phyloP scores from a whole-genome alignment of 2,888 invertebrate genomes.

The Brachylomia viminalis region DNA sequence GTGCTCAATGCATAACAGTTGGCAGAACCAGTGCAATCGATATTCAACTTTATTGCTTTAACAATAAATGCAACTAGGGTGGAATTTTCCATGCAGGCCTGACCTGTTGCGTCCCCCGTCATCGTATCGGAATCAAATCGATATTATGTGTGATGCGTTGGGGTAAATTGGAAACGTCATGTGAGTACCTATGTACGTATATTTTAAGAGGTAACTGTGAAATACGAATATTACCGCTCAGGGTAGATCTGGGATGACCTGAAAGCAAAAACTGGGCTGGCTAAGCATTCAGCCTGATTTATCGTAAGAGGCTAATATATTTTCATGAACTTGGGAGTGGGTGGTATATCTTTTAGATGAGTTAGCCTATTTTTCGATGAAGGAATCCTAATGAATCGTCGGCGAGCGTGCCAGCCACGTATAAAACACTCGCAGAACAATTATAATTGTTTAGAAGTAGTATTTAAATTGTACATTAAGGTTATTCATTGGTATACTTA shows the following conservation, averaged over 20 bases:
- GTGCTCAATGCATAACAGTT: conserved; percentile 70
- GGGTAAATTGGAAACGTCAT: conserved; percentile 59
- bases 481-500: conserved; percentile 50
- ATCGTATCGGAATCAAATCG: conserved; percentile 68
- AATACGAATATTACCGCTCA: conserved; percentile 47
- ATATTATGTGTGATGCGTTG: conserved; percentile 64
- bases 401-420: conserved; percentile 28
- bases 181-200: conserved; percentile 14
- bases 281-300: conserved; percentile 48
- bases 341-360: conserved; percentile 49
- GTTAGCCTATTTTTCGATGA: conserved; percentile 47
- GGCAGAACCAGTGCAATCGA: conserved; percentile 66
- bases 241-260: conserved; percentile 38
- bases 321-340: conserved; percentile 55
- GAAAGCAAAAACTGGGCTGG: conserved; percentile 40
- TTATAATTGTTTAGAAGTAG: conserved; percentile 49
- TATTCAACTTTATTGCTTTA: conserved; percentile 72
- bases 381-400: conserved; percentile 49
- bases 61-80: conserved; percentile 64
- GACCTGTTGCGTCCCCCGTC: conserved; percentile 69
- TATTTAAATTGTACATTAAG: conserved; percentile 51
- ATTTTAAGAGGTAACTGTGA: conserved; percentile 19
- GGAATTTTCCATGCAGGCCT: conserved; percentile 47
- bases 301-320: conserved; percentile 53
- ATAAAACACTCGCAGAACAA: conserved; percentile 39